Percentiles rank a stretch among this genome's conserved stretches.
Evolutionary conservation across 2,797 vertebrate species (phyloP).

Genomic region (Oreonectes daqikongensis): DNA sequence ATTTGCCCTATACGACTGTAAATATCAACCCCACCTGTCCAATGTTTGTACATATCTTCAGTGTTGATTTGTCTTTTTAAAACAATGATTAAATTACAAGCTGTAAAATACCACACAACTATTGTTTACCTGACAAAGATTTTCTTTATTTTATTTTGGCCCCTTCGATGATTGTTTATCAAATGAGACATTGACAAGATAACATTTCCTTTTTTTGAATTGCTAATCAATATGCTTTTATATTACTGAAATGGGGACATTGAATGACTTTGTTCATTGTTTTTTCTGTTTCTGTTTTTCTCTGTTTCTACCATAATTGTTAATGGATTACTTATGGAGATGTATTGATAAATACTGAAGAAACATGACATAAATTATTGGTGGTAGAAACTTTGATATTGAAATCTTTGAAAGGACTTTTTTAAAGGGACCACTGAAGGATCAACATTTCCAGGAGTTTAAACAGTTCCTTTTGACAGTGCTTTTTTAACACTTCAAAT

Average conservation of each 20-base stretch:
- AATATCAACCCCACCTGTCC: background rate
- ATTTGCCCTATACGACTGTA: background rate
- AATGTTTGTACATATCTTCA: background rate
- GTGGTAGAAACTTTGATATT: background rate
- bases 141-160: background rate
- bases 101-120: background rate
- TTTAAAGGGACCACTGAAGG: conserved; percentile 2
- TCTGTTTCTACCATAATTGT: background rate
- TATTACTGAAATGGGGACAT: background rate
- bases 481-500: background rate
- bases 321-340: background rate
- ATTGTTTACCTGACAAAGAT: background rate
- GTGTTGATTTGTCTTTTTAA: background rate
- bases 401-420: background rate
- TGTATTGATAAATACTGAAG: background rate
- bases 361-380: background rate
- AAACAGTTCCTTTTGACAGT: background rate
- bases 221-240: background rate
- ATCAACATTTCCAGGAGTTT: background rate
- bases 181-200: background rate
- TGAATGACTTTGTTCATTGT: too few relatives aligned
- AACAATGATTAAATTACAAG: conserved; percentile 5
- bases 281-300: background rate
- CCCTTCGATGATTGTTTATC: background rate
- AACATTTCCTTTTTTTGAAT: conserved; percentile 7